These are phyloP conservation scores for Dryomyza anilis DNA, from an alignment of 2,888 invertebrate genomes.

Conservation along the genomic window DNA sequence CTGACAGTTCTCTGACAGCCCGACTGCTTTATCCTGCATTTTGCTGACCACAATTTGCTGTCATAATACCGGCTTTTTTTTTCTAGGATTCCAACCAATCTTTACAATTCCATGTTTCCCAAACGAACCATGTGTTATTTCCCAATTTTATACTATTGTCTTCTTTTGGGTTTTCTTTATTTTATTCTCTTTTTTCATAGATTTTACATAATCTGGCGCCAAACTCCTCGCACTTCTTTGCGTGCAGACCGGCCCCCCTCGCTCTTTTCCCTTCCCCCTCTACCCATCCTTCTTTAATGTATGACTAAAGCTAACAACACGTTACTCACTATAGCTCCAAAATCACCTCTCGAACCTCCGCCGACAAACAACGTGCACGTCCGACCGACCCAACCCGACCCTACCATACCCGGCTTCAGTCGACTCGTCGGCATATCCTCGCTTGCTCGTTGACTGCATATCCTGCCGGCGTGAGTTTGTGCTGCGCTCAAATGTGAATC, in stretches of 20 bases:
- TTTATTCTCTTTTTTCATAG: not conserved
- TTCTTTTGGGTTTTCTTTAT: not conserved
- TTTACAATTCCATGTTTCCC: conserved; percentile 1
- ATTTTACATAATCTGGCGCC: conserved; percentile 13
- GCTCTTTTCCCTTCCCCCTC: not conserved
- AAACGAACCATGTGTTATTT: too few relatives aligned
- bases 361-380: too few relatives aligned
- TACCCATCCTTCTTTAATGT: too few relatives aligned
- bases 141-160: not conserved
- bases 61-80: too few relatives aligned
- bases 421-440: not conserved
- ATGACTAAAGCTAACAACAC: too few relatives aligned
- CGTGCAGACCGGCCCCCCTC: not conserved
- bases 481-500: conserved; percentile 23
- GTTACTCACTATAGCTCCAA: not conserved
- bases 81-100: not conserved
- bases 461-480: conserved; percentile 6
- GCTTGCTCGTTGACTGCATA: conserved; percentile 1
- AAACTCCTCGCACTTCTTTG: not conserved
- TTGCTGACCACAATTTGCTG: too few relatives aligned
- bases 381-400: too few relatives aligned
- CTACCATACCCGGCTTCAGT: too few relatives aligned
- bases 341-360: not conserved
- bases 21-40: too few relatives aligned
- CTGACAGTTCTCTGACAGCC: too few relatives aligned